Evolutionary conservation across 1,140 invertebrate species (phyloP).

Genomic region (Drosophila erecta): DNA sequence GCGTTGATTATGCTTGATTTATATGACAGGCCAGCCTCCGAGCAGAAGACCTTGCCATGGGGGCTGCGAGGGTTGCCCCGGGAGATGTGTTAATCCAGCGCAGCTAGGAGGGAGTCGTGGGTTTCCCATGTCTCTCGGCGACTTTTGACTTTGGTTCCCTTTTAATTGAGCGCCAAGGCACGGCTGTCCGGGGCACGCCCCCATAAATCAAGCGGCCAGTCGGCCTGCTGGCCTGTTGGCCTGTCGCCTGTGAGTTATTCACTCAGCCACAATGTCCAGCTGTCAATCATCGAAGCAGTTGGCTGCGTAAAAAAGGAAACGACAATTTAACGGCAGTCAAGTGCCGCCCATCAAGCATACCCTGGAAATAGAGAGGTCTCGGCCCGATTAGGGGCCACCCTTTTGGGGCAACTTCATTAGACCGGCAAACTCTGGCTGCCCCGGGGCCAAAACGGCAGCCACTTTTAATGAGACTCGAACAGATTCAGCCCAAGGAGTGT

Average conservation of each 20-base stretch:
- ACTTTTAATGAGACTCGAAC: conserved; percentile 64
- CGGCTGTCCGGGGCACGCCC: conserved; percentile 58
- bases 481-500: conserved; percentile 15
- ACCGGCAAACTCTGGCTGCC: conserved; percentile 5
- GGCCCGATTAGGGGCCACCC: conserved; percentile 25
- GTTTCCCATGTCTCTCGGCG: conserved; percentile 34
- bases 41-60: conserved; percentile 29
- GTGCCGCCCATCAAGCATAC: neutral
- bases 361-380: neutral
- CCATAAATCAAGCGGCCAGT: conserved; percentile 55
- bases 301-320: conserved; percentile 69
- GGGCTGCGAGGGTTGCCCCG: conserved; percentile 44
- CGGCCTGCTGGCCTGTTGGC: conserved; percentile 16
- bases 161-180: conserved; percentile 67
- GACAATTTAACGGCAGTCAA: conserved; percentile 62
- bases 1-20: conserved; percentile 81
- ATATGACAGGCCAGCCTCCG: conserved; percentile 55
- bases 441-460: conserved; percentile 29
- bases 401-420: conserved; percentile 61
- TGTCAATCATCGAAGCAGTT: conserved; percentile 68
- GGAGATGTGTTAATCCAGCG: conserved; percentile 67
- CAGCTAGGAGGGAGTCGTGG: conserved; percentile 10
- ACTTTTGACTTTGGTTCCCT: conserved; percentile 45
- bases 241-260: conserved; percentile 41
- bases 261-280: conserved; percentile 64